Evolutionary conservation across 1,140 invertebrate genomes (phyloP), one percentile per base, ranked within the genome.

Genomic region (Hermetia illucens): DNA sequence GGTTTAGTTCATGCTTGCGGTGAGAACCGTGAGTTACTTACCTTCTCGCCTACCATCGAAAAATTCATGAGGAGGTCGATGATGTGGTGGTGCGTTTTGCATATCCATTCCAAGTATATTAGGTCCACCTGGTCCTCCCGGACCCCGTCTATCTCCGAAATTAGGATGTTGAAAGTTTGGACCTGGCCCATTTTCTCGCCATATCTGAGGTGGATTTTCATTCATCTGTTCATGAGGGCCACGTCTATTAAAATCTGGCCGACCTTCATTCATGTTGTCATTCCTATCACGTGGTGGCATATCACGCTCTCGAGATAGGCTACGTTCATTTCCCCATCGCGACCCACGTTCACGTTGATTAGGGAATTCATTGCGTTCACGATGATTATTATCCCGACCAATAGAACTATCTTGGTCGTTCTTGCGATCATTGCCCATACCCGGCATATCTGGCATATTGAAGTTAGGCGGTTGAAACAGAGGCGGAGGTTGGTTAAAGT

Each of bases 401-500:
- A 43, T 34, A 24, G 45, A 35, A 36, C 46, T 36, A 41, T 52
- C 48, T 25, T 47, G 42, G 29, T 45, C 44, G 35, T 21, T n/a
- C 12, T 32, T 32, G 24, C 40, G 40, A 33, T 44, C 22, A 27
- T 27, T 17, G n/a, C 21, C 35, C n/a, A 18, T 25, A n/a, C 16
- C 12, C 12, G 10, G 13, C 34, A 31, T 25, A 20, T 24, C 24
- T 21, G 21, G 22, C 25, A 22, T 20, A 35, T 43, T 34, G 29
- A 31, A 21, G 22, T 12, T 24, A 22, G 20, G 20, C 36, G 18
- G 38, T 27, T 36, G 12, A 35, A 48, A 52, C 12, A 51, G 39
- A 31, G 47, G 57, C 29, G 36, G 51, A 18, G 42, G 58, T 42
- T 51, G 60, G 44, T 49, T 62, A 38, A 51, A 63, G 46, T 46